Evolutionary conservation across 2,113 vertebrate genomes (phyloP).

Genomic region (Ardeotis arabs): DNA sequence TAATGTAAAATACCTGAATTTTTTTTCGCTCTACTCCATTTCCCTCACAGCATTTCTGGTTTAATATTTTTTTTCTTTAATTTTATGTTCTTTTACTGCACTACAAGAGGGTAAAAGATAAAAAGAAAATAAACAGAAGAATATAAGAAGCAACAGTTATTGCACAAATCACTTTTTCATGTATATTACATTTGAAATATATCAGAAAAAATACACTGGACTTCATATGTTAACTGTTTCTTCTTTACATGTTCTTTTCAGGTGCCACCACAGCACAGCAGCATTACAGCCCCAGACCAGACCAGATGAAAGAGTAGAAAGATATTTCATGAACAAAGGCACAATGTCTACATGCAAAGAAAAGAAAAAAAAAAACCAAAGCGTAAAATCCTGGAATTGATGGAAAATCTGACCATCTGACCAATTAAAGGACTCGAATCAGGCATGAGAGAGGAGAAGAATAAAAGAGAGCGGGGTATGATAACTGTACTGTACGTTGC

Average conservation of each 20-base stretch:
- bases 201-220: background rate
- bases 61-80: background rate
- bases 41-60: background rate
- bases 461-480: background rate
- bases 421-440: background rate
- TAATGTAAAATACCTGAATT: background rate
- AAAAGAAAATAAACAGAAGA: background rate
- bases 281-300: background rate
- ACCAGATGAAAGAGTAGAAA: background rate
- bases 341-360: background rate
- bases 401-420: background rate
- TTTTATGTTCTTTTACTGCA: background rate
- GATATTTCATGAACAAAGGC: background rate
- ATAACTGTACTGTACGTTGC: background rate
- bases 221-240: background rate
- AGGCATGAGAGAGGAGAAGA: background rate
- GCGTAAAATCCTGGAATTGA: background rate
- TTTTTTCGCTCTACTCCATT: background rate
- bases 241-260: background rate
- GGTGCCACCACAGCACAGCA: background rate
- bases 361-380: background rate
- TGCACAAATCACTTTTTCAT: background rate
- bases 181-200: background rate
- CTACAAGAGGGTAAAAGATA: background rate
- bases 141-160: background rate